Percentiles rank a stretch among this genome's conserved stretches.
Evolutionary conservation across 2,888 invertebrate species (phyloP).

Genomic region (Lathronympha strigana): DNA sequence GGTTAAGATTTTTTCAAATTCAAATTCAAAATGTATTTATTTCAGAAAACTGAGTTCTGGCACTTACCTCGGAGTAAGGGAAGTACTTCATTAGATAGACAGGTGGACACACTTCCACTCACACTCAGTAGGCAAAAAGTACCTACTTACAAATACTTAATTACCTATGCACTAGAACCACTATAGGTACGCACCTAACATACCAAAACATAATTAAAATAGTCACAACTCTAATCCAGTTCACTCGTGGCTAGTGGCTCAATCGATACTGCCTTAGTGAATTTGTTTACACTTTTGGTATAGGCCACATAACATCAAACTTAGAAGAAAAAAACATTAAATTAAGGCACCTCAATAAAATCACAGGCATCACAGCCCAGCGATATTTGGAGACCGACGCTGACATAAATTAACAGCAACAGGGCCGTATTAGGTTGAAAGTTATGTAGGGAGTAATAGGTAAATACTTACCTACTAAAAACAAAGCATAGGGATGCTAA

Average conservation of each 20-base stretch:
- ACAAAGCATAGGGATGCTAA: no score
- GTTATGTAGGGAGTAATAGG: background rate
- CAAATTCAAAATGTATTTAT: no score
- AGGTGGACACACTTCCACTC: no score
- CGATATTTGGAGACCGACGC: background rate
- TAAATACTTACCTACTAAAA: background rate
- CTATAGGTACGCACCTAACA: background rate
- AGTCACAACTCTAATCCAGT: background rate
- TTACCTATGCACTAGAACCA: no score
- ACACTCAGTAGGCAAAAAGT: no score
- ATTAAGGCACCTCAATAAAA: constrained; percentile 17
- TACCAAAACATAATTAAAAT: background rate
- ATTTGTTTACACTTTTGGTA: constrained; percentile 13
- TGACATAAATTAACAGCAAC: background rate
- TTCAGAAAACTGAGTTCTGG: no score
- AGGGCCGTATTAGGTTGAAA: constrained; percentile 4
- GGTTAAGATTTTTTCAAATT: no score
- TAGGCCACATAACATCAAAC: background rate
- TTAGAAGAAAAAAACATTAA: constrained; percentile 5
- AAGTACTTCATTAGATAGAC: no score
- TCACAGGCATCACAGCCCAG: constrained; percentile 6
- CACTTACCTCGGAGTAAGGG: no score
- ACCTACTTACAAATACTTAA: no score
- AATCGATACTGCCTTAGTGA: constrained; percentile 4
- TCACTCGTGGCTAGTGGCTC: background rate